Evolutionary conservation across 2,888 invertebrate species (phyloP), one percentile per base, ranked within the genome.

Genomic region (Drosophila phalerata): DNA sequence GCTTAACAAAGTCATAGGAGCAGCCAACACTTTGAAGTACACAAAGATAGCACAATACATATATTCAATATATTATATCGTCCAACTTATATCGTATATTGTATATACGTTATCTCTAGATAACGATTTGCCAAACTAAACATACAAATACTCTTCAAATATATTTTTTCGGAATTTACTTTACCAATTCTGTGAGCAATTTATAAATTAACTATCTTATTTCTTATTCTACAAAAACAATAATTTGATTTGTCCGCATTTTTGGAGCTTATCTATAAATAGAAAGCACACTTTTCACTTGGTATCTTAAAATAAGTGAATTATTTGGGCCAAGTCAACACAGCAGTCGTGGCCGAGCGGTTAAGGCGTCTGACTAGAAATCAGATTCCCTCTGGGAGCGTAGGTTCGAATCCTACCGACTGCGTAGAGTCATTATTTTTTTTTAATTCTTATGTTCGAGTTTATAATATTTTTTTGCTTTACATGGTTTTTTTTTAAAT

Each of bases 331-430:
- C 2, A 0, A 0, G 0, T 3, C 3, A 3, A 0, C 30, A 40
- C 6, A 47, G 81, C 81, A 81, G 81, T 55, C 81, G 81, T 81
- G 81, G 81, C 81, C 81, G 81, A 81, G 81, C 77, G 81, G 81
- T 81, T 81, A 81, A 81, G 81, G 81, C 81, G 81, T 86, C 81
- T 81, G 81, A 81, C 86, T 83, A 80, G 92, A 92, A 92, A 92
- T 92, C 92, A 92, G 92, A 92, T 96, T 96, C 96, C 96, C 96
- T 96, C 95, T 96, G 96, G 96, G 96, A 95, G 96, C 96, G 95
- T 95, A 96, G 96, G 96, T 96, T 96, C 96, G 96, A 96, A 95
- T 96, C 96, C 95, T 96, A 95, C 95, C 95, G 95, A 94, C 96
- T 95, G 95, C 95, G 95, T 25, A 0, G 1, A 1, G 2, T n/a